Evolutionary conservation across 2,888 invertebrate species (phyloP).

Genomic region (Nowickia ferox): DNA sequence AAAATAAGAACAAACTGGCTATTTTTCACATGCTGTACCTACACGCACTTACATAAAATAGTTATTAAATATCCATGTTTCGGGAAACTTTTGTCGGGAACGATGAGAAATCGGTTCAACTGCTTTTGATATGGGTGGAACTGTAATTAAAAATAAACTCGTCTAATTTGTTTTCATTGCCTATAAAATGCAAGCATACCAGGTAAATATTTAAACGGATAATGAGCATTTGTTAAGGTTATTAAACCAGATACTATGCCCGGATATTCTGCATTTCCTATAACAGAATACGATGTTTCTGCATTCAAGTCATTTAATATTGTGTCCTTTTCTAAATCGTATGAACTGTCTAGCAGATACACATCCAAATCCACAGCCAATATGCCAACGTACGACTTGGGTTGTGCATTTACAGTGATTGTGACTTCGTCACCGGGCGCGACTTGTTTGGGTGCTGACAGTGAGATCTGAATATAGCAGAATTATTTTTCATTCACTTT

Average conservation of each 20-base stretch:
- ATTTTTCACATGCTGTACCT: too few species aligned
- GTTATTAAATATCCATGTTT: conserved; percentile 88
- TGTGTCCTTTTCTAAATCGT: conserved; percentile 73
- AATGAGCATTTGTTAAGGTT: conserved; percentile 77
- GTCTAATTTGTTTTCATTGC: background rate
- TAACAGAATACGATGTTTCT: background rate
- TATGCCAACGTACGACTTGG: conserved; percentile 87
- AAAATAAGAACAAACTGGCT: too few species aligned
- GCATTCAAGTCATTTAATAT: background rate
- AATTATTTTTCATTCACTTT: conserved; percentile 90
- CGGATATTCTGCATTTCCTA: conserved; percentile 4
- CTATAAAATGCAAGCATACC: conserved; percentile 74
- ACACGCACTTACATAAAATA: conserved; percentile 61
- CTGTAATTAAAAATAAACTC: background rate
- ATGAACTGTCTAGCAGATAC: conserved; percentile 39
- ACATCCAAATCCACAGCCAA: conserved; percentile 56
- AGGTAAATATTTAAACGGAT: conserved; percentile 73
- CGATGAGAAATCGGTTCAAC: background rate
- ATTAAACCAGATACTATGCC: conserved; percentile 73
- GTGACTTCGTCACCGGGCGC: too few species aligned
- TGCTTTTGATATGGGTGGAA: fast-evolving
- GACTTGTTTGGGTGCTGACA: too few species aligned
- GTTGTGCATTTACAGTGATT: too few species aligned
- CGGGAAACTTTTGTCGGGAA: conserved; percentile 83
- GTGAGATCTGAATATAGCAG: conserved; percentile 82